Percentiles rank a stretch among this genome's conserved stretches.
phyloP scores from a whole-genome alignment of 2,113 vertebrate genomes.

The Pelodiscus sinensis region DNA sequence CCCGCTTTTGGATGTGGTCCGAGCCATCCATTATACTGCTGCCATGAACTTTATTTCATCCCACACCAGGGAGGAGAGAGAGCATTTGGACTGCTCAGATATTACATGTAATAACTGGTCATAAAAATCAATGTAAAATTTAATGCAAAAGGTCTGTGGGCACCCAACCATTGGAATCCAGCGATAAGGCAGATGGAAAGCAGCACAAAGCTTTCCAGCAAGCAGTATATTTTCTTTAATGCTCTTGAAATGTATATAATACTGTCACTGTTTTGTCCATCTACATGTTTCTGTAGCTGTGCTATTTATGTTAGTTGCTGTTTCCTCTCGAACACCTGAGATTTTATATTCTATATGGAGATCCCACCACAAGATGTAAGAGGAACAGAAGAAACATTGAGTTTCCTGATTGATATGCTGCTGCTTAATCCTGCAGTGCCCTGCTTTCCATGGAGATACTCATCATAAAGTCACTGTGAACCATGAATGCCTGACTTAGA shows the following conservation, averaged over 20 bases:
- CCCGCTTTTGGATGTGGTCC: constrained; percentile 59
- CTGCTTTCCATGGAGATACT: not conserved
- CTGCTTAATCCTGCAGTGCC: not conserved
- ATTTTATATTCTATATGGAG: constrained; percentile 13
- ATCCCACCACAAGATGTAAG: not conserved
- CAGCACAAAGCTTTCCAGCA: constrained; percentile 32
- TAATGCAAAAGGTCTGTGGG: constrained; percentile 72
- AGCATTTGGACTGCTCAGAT: constrained; percentile 61
- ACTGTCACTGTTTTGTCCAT: constrained; percentile 52
- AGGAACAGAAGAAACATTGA: not conserved
- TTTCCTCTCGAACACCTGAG: constrained; percentile 22
- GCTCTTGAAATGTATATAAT: constrained; percentile 30
- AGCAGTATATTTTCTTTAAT: constrained; percentile 46
- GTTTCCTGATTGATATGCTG: not conserved
- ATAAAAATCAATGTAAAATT: constrained; percentile 74
- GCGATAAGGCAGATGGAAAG: constrained; percentile 64
- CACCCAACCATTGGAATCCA: constrained; percentile 60
- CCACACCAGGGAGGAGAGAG: constrained; percentile 67
- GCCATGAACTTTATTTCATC: constrained; percentile 76
- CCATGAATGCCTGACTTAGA: not conserved
- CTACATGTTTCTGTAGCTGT: constrained; percentile 12
- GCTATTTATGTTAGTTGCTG: constrained; percentile 19
- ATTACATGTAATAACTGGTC: constrained; percentile 56
- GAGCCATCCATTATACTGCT: constrained; percentile 59
- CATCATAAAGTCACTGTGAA: not conserved